Evolutionary conservation across 2,113 vertebrate genomes (phyloP), one percentile per base, ranked within the genome.

Genomic region (Otolemur garnettii): DNA sequence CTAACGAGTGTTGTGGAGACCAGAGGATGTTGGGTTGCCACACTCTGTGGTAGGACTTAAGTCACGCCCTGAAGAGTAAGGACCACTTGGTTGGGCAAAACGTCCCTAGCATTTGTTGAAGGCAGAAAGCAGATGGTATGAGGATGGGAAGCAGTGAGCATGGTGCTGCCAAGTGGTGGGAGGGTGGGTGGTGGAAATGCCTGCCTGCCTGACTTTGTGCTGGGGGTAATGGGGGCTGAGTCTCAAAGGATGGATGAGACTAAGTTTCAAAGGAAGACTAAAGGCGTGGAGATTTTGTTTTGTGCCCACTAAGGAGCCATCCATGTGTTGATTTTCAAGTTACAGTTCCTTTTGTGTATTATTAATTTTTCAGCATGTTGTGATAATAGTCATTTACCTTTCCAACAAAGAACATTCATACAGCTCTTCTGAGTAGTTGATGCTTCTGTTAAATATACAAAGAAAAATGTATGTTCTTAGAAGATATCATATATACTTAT

Each of bases 11-110:
- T 38, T 75, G 42, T 64, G 2, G 33, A 57, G 55, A 33, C 28
- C 4, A 0, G 28, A 28, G 57, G 69, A 1, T 11, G 1, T 19
- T 38, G 24, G n/a, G 28, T 72, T 35, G 5, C 7, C 59, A 3
- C 5, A 19, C 42, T 62, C 42, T 69, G 64, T 55, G 38, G n/a
- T 26, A 62, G 57, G 62, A 66, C 30, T 71, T 30, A 38, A 84
- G 55, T 2, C 87, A 50, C 50, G 26, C 90, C 38, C n/a, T 66
- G 17, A 81, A 85, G 50, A 81, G 5, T 15, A 68, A 86, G 80
- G 53, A 68, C 28, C n/a, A 2, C 30, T 89, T 74, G n/a, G 33
- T 19, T 74, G 87, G 35, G 21, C 55, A 74, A 85, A 74, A 68
- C 18, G 15, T 59, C 30, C 17, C 0, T 21, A 60, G 19, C 53